Conservation (phyloP, 2,888 invertebrate species). For the Poecilobothrus nobilitatus region DNA sequence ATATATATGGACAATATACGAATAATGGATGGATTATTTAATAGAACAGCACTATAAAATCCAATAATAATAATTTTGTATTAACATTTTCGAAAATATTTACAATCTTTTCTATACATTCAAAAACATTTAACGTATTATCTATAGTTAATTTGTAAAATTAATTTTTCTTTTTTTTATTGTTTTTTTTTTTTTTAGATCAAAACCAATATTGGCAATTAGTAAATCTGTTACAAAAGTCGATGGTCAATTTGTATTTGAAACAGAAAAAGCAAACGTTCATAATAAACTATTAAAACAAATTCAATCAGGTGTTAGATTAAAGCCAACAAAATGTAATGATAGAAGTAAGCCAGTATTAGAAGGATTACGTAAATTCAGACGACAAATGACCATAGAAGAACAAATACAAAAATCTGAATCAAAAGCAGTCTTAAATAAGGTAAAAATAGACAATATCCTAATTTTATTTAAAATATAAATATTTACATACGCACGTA, state of each 20-base stretch:
- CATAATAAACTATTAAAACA: constrained; percentile 74
- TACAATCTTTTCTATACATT: no score
- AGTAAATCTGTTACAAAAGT: constrained; percentile 56
- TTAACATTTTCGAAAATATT: no score
- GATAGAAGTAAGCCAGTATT: constrained; percentile 79
- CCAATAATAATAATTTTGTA: no score
- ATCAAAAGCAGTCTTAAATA: constrained; percentile 50
- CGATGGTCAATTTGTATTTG: constrained; percentile 74
- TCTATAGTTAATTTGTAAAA: no score
- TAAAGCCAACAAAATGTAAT: constrained; percentile 70
- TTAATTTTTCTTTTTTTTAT: no score
- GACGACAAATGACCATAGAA: constrained; percentile 82
- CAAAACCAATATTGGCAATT: constrained; percentile 52
- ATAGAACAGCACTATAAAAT: no score
- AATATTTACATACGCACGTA: no score
- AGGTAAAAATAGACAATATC: not conserved
- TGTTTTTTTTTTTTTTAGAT: constrained; percentile 38
- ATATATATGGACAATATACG: no score
- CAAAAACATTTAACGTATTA: no score
- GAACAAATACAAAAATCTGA: constrained; percentile 79
- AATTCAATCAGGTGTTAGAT: constrained; percentile 66
- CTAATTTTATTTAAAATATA: no score
- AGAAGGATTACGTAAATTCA: constrained; percentile 75
- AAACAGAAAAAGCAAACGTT: constrained; percentile 70
- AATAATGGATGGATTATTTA: no score